phyloP scores from a whole-genome alignment of 2,888 invertebrate species.

The Rhabditophanes sp. region DNA sequence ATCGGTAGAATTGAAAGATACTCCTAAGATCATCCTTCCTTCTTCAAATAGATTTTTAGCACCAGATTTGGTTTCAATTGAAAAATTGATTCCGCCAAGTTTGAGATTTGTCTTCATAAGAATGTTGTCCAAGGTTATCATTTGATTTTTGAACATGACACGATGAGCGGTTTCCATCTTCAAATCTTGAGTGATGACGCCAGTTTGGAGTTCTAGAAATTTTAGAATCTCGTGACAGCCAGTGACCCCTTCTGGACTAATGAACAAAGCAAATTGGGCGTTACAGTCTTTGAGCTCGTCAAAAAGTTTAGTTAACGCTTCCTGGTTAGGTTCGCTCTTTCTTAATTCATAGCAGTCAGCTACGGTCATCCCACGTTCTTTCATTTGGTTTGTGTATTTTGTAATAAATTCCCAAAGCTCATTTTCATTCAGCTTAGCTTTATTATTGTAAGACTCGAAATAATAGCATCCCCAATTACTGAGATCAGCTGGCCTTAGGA shows the following conservation, averaged over 20 bases:
- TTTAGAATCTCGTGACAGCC: slow-evolving; percentile 1
- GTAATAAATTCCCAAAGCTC: too few species aligned
- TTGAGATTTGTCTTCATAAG: slow-evolving; percentile 10
- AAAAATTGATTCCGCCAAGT: slow-evolving; percentile 8
- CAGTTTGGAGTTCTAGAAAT: slow-evolving; percentile 3
- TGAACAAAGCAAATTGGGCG: neutral
- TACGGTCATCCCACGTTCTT: neutral
- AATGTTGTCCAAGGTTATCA: slow-evolving; percentile 7
- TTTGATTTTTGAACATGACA: neutral
- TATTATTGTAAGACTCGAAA: neutral
- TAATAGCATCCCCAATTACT: neutral
- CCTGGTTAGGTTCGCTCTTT: too few species aligned
- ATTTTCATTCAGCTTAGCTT: too few species aligned
- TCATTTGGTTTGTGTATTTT: neutral
- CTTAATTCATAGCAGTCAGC: too few species aligned
- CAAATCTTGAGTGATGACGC: slow-evolving; percentile 6
- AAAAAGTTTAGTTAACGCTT: neutral
- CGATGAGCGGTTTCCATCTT: neutral
- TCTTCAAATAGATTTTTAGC: neutral
- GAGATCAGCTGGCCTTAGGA: neutral
- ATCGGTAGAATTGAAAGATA: too few species aligned
- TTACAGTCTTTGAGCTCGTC: neutral
- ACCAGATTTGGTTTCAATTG: slow-evolving; percentile 1
- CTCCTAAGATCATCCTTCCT: slow-evolving; percentile 4
- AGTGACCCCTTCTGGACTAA: neutral